Percentiles rank a stretch among this genome's conserved stretches.
phyloP scores from a whole-genome alignment of 2,797 vertebrate species.

The Clamator glandarius region DNA sequence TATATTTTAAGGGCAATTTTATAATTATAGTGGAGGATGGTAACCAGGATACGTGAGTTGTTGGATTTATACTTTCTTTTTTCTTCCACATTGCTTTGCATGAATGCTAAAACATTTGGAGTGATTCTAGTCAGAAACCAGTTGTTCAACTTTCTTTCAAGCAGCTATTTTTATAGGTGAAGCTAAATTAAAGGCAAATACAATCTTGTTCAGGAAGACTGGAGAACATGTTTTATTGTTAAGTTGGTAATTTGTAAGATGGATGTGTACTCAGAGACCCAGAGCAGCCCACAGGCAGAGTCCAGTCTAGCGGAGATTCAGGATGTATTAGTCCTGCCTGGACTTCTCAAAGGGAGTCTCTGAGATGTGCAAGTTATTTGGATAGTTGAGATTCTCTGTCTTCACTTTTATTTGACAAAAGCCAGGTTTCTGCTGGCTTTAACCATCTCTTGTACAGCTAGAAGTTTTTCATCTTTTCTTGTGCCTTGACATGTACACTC shows the following conservation, averaged over 20 bases:
- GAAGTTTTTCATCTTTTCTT: not conserved
- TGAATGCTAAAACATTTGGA: not conserved
- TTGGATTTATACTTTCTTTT: slow-evolving; percentile 38
- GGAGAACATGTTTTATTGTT: not conserved
- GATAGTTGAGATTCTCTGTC: not conserved
- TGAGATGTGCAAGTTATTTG: not conserved
- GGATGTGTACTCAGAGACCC: not conserved
- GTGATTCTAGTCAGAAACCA: slow-evolving; percentile 29
- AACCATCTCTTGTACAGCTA: not conserved
- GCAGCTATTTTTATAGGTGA: slow-evolving; percentile 18
- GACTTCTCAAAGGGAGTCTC: not conserved
- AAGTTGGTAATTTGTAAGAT: not conserved
- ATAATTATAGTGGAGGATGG: slow-evolving; percentile 60
- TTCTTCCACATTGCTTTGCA: not conserved
- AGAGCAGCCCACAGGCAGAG: not conserved
- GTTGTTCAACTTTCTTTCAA: slow-evolving; percentile 28
- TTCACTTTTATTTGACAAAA: not conserved
- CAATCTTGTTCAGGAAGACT: not conserved
- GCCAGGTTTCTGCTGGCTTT: not conserved
- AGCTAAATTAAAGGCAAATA: not conserved
- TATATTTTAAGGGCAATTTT: slow-evolving; percentile 70
- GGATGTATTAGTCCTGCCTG: not conserved
- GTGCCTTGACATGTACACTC: not conserved
- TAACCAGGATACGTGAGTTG: slow-evolving; percentile 61
- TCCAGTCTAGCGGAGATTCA: not conserved